phyloP scores from a whole-genome alignment of 1,140 invertebrate genomes.

The Drosophila busckii region DNA sequence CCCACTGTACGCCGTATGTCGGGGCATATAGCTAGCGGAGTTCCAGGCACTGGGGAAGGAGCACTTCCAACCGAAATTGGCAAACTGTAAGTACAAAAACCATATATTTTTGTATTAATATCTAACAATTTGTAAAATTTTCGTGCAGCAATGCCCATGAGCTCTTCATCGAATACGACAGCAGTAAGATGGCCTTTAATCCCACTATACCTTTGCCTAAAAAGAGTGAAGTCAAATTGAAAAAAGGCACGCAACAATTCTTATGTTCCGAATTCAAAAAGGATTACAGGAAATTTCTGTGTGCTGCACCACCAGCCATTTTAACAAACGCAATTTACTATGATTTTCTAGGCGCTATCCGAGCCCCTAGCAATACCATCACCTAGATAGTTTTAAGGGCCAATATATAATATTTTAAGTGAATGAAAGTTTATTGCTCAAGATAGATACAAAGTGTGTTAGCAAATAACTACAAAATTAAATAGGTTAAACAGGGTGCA shows the following conservation, averaged over 20 bases:
- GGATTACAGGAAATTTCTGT: slow-evolving; percentile 40
- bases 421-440: too few species aligned
- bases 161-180: slow-evolving; percentile 82
- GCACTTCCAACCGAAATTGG: slow-evolving; percentile 82
- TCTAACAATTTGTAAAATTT: neutral
- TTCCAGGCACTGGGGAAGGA: slow-evolving; percentile 81
- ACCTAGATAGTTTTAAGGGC: too few species aligned
- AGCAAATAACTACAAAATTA: slow-evolving; percentile 15
- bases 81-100: slow-evolving; percentile 81
- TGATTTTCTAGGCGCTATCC: slow-evolving; percentile 48
- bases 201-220: slow-evolving; percentile 81
- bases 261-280: slow-evolving; percentile 53
- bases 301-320: neutral
- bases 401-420: too few species aligned
- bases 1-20: slow-evolving; percentile 83
- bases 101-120: neutral
- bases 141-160: slow-evolving; percentile 78
- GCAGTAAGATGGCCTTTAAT: slow-evolving; percentile 84
- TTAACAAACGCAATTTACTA: slow-evolving; percentile 29
- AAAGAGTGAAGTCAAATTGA: slow-evolving; percentile 58
- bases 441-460: slow-evolving; percentile 27
- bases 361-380: too few species aligned
- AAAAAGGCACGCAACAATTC: slow-evolving; percentile 52
- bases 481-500: slow-evolving; percentile 8
- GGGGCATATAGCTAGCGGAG: slow-evolving; percentile 81